Evolutionary conservation across 2,113 vertebrate species (phyloP).

Genomic region (Vidua macroura): DNA sequence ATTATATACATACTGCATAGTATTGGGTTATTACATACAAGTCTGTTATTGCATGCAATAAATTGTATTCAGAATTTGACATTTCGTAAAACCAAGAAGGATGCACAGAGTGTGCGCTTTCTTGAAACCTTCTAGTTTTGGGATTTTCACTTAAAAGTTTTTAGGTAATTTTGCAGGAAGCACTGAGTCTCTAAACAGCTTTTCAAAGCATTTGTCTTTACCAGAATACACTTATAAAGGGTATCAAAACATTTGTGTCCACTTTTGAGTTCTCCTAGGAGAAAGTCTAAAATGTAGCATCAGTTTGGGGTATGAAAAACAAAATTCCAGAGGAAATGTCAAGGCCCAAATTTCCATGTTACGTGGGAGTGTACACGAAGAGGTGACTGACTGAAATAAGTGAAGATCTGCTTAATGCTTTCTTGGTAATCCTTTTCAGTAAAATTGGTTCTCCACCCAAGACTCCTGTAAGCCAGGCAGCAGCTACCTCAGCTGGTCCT

Average conservation of each 20-base stretch:
- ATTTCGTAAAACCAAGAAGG: neutral
- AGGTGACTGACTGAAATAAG: neutral
- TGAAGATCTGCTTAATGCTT: neutral
- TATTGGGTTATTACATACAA: neutral
- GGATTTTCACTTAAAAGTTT: neutral
- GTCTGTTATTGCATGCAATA: neutral
- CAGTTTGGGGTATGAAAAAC: neutral
- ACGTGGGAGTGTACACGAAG: accelerated
- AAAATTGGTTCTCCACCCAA: constrained; percentile 86
- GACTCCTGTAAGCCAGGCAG: constrained; percentile 83
- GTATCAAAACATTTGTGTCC: neutral
- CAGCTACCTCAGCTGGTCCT: constrained; percentile 80
- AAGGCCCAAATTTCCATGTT: neutral
- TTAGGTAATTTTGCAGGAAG: neutral
- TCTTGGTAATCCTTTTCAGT: constrained; percentile 65
- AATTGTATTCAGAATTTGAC: neutral
- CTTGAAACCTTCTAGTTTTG: neutral
- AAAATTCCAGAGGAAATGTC: neutral
- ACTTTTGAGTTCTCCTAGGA: neutral
- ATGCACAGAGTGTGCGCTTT: accelerated
- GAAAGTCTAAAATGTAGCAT: neutral
- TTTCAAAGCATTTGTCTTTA: neutral
- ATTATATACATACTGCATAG: neutral
- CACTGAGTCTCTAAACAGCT: neutral
- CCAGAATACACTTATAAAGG: neutral